Conservation (phyloP, 2,888 invertebrate genomes). For the Spatulosminthurus flaviceps region DNA sequence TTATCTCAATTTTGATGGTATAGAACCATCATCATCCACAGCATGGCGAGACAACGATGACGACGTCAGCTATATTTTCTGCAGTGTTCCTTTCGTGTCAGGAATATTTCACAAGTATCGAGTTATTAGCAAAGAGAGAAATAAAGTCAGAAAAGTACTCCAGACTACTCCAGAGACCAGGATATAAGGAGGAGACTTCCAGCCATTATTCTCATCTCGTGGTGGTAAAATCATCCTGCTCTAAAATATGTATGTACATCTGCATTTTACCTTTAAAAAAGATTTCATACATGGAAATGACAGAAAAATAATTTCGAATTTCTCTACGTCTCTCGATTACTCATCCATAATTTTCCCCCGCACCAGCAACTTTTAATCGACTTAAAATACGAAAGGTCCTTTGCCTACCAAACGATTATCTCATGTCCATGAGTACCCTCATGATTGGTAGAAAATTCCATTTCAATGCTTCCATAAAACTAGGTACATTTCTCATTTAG, state of each 20-base stretch:
- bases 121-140: not conserved
- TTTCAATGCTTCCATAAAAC: too few species aligned
- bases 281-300: too few species aligned
- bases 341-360: constrained; percentile 1
- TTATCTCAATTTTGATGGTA: not conserved
- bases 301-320: not conserved
- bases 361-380: not conserved
- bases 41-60: not conserved
- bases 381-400: not conserved
- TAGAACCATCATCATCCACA: not conserved
- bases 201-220: not conserved
- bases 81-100: not conserved
- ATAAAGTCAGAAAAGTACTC: constrained; percentile 8
- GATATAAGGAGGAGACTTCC: not conserved
- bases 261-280: not conserved
- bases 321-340: not conserved
- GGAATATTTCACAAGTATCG: not conserved
- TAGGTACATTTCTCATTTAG: too few species aligned
- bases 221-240: not conserved
- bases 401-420: too few species aligned
- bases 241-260: too few species aligned
- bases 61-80: not conserved
- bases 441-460: not conserved
- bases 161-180: constrained; percentile 1
- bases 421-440: too few species aligned